phyloP scores from a whole-genome alignment of 2,797 vertebrate genomes.

The Philypnodon macrostomus region DNA sequence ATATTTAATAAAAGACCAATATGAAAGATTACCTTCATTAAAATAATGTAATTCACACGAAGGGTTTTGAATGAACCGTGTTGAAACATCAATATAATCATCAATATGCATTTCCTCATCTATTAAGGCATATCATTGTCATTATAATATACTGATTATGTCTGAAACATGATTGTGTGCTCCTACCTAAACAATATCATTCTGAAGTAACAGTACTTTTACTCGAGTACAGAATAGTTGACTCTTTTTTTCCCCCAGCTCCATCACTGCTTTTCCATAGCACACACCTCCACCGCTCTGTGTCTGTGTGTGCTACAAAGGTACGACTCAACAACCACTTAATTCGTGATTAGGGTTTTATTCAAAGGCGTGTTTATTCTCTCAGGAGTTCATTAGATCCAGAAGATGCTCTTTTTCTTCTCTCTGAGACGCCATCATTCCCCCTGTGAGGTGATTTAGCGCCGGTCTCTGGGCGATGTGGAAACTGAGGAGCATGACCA shows the following conservation, averaged over 20 bases:
- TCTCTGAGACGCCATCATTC: conserved; percentile 70
- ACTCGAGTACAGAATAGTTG: conserved; percentile 59
- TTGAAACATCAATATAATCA: no score
- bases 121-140: no score
- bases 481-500: conserved; percentile 85
- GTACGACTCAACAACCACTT: conserved; percentile 81
- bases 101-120: no score
- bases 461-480: conserved; percentile 82
- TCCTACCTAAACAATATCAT: no score
- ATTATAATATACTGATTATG: no score
- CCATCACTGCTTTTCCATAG: no score
- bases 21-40: no score
- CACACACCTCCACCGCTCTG: conserved; percentile 59
- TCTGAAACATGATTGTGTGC: no score
- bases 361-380: conserved; percentile 84
- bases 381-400: conserved; percentile 85
- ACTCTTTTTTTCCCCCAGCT: conserved; percentile 61
- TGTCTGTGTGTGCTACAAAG: conserved; percentile 72
- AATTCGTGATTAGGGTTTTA: conserved; percentile 85
- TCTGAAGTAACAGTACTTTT: background rate
- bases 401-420: conserved; percentile 78
- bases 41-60: no score
- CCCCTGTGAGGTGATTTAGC: conserved; percentile 86
- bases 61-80: no score
- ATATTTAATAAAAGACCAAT: no score